phyloP scores from a whole-genome alignment of 2,797 vertebrate species.

The Chaetodon trifasciatus region DNA sequence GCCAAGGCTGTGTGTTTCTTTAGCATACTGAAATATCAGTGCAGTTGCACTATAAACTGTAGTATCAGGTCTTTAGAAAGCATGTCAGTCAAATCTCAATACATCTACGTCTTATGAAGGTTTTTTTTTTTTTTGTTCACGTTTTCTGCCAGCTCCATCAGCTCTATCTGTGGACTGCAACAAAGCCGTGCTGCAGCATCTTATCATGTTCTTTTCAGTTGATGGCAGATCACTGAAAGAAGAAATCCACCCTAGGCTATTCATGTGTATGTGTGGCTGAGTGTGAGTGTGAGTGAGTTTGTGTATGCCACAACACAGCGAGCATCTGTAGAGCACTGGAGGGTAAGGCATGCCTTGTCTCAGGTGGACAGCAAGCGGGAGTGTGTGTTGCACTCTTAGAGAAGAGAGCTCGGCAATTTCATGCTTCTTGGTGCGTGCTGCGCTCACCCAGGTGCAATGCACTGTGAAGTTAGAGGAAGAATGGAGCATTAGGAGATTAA shows the following conservation, averaged over 20 bases:
- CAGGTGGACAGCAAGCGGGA: slow-evolving; percentile 61
- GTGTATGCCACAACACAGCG: slow-evolving; percentile 33
- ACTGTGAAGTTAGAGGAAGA: slow-evolving; percentile 55
- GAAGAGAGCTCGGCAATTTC: slow-evolving; percentile 69
- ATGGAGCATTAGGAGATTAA: slow-evolving; percentile 44
- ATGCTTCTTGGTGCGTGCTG: slow-evolving; percentile 65
- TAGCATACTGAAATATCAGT: background rate
- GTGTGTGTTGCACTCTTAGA: slow-evolving; percentile 28
- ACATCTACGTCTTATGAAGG: background rate
- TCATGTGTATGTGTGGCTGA: background rate
- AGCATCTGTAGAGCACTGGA: slow-evolving; percentile 52
- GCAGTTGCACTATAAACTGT: background rate
- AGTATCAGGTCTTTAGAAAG: background rate
- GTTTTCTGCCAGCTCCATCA: slow-evolving; percentile 2
- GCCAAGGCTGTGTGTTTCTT: background rate
- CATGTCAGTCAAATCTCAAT: background rate
- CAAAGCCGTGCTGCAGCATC: slow-evolving; percentile 29
- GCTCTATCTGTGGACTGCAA: slow-evolving; percentile 7
- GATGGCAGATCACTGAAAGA: slow-evolving; percentile 33
- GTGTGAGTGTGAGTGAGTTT: slow-evolving; percentile 16
- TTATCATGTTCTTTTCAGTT: slow-evolving; percentile 32
- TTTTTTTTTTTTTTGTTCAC: background rate
- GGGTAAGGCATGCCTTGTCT: slow-evolving; percentile 57
- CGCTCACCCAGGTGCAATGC: slow-evolving; percentile 58
- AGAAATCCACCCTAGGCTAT: slow-evolving; percentile 20